Base-by-base conservation (phyloP, 1,140 invertebrate species). In the Cotesia typhae region DNA sequence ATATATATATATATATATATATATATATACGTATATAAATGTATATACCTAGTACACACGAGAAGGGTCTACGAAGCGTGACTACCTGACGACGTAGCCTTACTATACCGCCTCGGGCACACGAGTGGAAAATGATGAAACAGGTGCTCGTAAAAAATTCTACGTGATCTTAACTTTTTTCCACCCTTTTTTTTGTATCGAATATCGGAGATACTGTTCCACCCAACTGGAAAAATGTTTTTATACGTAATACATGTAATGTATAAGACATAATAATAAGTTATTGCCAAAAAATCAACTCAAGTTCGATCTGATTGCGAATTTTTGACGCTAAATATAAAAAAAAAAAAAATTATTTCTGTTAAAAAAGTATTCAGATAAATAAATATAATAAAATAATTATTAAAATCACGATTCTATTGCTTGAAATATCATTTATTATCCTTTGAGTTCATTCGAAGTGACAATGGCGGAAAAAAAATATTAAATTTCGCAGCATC, bases 141-240 rank as follows among this genome's bases (percentile, higher is more conserved):
- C 82, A 83, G 81, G 82, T 83, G 81, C 80, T 80, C 76, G 75
- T 81, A 81, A 82, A 76, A 83, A 84, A 83, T 78, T 75, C 77
- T 73, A 81, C 74, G 74, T 70, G 36, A 37, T 38, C 72, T 61
- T 35, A 14, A 71, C 52, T 47, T 41, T 47, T 37, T 37, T 37
- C 61, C 61, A 10, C 14, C 59, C 20, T 60, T 60, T 60, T 60
- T 60, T 10, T 35, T 28, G 28, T 60, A 35, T 60, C 59, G 5
- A 60, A 35, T 60, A 4, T 60, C 59, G 2, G 17, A 35, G 4
- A 37, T 17, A 12, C 7, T 55, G 37, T 57, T 37, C 6, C 41
- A 47, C 2, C 41, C 41, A 10, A 47, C 41, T 12, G 35, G n/a
- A 68, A 17, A 66, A n/a, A 38, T 66, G 41, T n/a, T n/a, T 66